Evolutionary conservation across 2,797 vertebrate genomes (phyloP).

Genomic region (Pseudopleuronectes americanus): DNA sequence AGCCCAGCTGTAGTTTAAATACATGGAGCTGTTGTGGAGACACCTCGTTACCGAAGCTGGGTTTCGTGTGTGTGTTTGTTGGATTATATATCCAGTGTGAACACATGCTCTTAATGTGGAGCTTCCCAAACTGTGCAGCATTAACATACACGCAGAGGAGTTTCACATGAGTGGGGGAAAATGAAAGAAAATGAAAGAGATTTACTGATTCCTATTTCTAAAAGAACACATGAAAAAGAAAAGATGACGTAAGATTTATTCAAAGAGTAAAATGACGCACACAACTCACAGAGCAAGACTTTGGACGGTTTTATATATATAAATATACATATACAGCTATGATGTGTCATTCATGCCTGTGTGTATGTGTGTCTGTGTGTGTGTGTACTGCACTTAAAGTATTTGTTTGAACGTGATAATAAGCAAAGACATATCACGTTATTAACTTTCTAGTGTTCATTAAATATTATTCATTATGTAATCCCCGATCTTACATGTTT

Average conservation of each 20-base stretch:
- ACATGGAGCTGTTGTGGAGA: constrained; percentile 5
- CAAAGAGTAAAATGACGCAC: neutral
- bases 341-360: too few relatives aligned
- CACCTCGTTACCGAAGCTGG: neutral
- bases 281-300: too few relatives aligned
- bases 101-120: constrained; percentile 10
- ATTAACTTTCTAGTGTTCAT: too few relatives aligned
- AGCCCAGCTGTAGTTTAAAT: constrained; percentile 38
- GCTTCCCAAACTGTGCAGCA: neutral
- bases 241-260: neutral
- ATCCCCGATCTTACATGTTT: too few relatives aligned
- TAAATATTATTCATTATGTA: too few relatives aligned
- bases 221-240: constrained; percentile 1
- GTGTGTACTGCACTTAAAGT: too few relatives aligned
- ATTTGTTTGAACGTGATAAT: too few relatives aligned
- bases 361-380: too few relatives aligned
- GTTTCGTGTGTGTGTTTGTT: neutral
- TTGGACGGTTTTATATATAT: neutral
- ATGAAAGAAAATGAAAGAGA: neutral
- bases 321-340: too few relatives aligned
- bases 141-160: neutral
- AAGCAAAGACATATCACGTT: too few relatives aligned
- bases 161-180: neutral
- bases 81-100: neutral
- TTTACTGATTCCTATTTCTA: neutral